phyloP scores from a whole-genome alignment of 2,113 vertebrate species.

The Sander lucioperca region DNA sequence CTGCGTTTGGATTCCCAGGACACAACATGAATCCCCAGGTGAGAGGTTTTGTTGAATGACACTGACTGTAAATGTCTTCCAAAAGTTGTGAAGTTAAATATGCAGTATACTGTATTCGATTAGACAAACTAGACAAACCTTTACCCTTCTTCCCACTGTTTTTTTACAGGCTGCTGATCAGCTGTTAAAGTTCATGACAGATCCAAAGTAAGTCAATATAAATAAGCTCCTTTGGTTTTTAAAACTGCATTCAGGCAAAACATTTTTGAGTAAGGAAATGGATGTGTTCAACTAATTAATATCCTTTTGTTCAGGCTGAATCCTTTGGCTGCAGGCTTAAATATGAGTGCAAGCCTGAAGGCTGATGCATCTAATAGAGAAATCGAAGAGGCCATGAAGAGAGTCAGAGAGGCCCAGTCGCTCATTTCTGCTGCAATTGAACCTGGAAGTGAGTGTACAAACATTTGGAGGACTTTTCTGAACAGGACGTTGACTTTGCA shows the following conservation, averaged over 20 bases:
- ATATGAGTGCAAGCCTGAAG: constrained; percentile 91
- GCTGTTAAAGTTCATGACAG: constrained; percentile 96
- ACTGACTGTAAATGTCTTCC: background rate
- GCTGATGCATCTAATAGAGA: constrained; percentile 96
- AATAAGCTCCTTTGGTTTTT: background rate
- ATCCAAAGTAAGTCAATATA: constrained; percentile 92
- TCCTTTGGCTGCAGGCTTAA: constrained; percentile 92
- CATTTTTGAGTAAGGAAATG: background rate
- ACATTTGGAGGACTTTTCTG: background rate
- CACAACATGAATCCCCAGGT: constrained; percentile 84
- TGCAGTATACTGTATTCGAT: background rate
- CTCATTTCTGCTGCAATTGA: constrained; percentile 98
- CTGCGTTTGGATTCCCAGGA: constrained; percentile 80
- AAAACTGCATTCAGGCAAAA: no score
- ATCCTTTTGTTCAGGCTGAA: constrained; percentile 87
- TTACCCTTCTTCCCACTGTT: background rate
- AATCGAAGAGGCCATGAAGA: constrained; percentile 99
- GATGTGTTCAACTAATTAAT: background rate
- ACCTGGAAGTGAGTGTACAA: constrained; percentile 86
- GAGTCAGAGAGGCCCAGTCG: constrained; percentile 97
- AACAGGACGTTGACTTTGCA: background rate
- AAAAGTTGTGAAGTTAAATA: background rate
- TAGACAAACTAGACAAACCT: background rate
- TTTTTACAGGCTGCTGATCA: constrained; percentile 92
- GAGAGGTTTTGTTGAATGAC: constrained; percentile 1